Conservation (phyloP, 2,888 invertebrate species). For the Lissonota sp. region DNA sequence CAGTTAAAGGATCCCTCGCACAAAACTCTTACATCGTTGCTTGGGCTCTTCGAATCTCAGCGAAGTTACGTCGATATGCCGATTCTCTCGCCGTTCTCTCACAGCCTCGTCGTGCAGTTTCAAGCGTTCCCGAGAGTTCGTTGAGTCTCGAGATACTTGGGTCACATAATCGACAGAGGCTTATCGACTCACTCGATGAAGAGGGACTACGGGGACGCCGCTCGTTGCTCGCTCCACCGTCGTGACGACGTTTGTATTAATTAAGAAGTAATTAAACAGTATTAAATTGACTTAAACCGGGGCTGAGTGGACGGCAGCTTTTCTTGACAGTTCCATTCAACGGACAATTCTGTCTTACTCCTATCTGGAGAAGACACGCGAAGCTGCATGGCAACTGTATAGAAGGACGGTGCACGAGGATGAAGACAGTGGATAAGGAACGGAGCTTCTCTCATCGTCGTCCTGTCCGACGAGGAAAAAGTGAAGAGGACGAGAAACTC, state of each 20-base stretch:
- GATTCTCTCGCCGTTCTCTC: constrained; percentile 10
- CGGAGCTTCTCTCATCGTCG: constrained; percentile 43
- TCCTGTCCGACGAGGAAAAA: constrained; percentile 11
- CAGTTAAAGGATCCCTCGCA: constrained; percentile 35
- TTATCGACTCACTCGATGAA: constrained; percentile 53
- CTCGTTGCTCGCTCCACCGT: constrained; percentile 40
- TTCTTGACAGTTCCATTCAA: constrained; percentile 68
- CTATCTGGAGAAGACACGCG: neutral
- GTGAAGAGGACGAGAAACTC: constrained; percentile 13
- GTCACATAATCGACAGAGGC: constrained; percentile 50
- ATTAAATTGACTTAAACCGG: constrained; percentile 74
- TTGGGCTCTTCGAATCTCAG: constrained; percentile 24
- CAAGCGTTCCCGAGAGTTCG: constrained; percentile 17
- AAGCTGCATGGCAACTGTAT: too few species aligned
- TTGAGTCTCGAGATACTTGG: constrained; percentile 42
- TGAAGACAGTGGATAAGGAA: neutral
- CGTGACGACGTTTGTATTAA: constrained; percentile 73
- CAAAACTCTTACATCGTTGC: constrained; percentile 1
- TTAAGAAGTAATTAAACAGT: constrained; percentile 76
- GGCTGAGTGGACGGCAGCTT: constrained; percentile 62
- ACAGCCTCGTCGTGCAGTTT: neutral
- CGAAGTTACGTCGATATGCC: constrained; percentile 35
- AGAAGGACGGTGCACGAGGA: neutral
- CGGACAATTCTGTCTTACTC: constrained; percentile 52
- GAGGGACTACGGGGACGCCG: constrained; percentile 26